A percentile compares a stretch with the other conserved stretches of the same genome.
phyloP scores from a whole-genome alignment of 2,888 invertebrate species.

The Sphaeridia pumilis region DNA sequence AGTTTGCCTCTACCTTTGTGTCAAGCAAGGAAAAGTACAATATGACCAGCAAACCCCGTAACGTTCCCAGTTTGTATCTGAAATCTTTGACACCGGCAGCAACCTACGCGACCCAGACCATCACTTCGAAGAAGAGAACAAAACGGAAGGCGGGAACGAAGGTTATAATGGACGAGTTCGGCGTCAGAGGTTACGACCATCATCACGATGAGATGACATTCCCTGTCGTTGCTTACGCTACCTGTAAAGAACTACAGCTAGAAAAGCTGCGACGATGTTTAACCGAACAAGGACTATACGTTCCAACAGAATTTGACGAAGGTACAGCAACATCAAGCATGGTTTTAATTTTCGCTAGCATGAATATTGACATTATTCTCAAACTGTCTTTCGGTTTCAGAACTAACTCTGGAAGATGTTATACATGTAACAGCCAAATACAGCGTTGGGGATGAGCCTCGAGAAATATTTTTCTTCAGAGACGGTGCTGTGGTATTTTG shows the following conservation, averaged over 20 bases:
- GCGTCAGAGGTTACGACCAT: conserved; percentile 15
- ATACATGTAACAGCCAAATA: conserved; percentile 78
- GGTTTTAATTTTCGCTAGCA: no score
- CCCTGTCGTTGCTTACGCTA: conserved; percentile 64
- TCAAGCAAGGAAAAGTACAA: no score
- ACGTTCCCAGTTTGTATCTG: no score
- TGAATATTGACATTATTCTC: no score
- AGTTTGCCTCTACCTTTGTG: no score
- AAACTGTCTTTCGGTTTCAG: no score
- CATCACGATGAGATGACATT: conserved; percentile 20
- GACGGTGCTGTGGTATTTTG: conserved; percentile 86
- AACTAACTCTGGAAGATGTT: conserved; percentile 54
- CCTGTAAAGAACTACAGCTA: conserved; percentile 76
- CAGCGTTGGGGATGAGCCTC: conserved; percentile 56
- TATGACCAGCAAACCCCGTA: no score
- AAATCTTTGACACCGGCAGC: no score
- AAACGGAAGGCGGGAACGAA: conserved; percentile 17
- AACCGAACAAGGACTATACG: conserved; percentile 62
- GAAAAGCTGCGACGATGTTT: conserved; percentile 57
- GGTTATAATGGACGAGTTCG: conserved; percentile 17
- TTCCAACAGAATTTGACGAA: conserved; percentile 39
- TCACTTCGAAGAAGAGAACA: conserved; percentile 13
- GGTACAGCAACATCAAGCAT: no score
- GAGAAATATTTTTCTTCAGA: conserved; percentile 81
- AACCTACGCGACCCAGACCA: conserved; percentile 2